Base-by-base conservation (phyloP, 2,113 vertebrate genomes). In the Oryzias celebensis region DNA sequence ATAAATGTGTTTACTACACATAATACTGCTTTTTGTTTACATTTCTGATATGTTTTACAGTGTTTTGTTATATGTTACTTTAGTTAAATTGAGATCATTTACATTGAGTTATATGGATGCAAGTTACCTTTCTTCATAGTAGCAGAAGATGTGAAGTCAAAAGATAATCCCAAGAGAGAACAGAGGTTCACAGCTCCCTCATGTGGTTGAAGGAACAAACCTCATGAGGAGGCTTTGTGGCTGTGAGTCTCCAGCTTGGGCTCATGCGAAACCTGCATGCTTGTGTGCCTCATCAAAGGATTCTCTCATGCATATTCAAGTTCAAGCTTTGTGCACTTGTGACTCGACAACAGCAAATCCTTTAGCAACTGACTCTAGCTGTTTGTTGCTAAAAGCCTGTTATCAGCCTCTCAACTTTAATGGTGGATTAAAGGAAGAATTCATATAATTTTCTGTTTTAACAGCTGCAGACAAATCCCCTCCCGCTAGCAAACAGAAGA, bases 331-430 rank as follows among this genome's bases (percentile, higher is more conserved):
- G 62, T 74, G 65, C 81, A 72, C 81, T 70, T 62, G 70, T 56
- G 65, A 75, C 73, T 63, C 47, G 64, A 81, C 85, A 77, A 75
- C 73, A 71, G 67, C 65, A 79, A 88, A 85, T 87, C 80, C 87
- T 66, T 65, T 20, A 59, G 85, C 66, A 75, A 78, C 78, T 78
- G 67, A 80, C 69, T 78, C 58, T 12, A 74, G 68, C 73, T 83
- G 84, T 76, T 83, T 77, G 75, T 41, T 64, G 75, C 75, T 84
- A 65, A 81, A 82, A 84, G 83, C 81, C 65, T 74, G 80, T 85
- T 83, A 85, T 88, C 79, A 80, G 81, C 83, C 71, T 79, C 87
- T 88, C 66, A 77, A 81, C 75, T 81, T 76, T 71, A 82, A 81
- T 82, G 77, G 67, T 22, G 76, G 85, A 87, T 86, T 89, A 87